These are phyloP conservation scores for Volucella bombylans DNA, from an alignment of 2,888 invertebrate species.

Conservation along the genomic window DNA sequence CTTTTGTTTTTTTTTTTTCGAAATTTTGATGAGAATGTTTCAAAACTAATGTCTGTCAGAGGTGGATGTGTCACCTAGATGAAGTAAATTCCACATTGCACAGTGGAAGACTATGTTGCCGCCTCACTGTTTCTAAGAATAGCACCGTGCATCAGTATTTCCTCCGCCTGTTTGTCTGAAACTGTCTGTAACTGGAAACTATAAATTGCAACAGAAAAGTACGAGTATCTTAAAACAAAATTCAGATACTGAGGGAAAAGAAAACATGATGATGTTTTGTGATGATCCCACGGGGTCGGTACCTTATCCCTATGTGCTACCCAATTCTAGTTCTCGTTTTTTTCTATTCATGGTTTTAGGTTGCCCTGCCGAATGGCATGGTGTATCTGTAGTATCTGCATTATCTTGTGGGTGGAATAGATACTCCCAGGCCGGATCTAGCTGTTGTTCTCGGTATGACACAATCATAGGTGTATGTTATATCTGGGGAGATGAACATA, in stretches of 20 bases:
- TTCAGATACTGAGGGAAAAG: slow-evolving; percentile 8
- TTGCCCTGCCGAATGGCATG: slow-evolving; percentile 11
- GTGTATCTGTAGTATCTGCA: neutral
- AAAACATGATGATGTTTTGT: slow-evolving; percentile 39
- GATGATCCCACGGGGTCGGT: slow-evolving; percentile 65
- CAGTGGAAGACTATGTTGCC: slow-evolving; percentile 1
- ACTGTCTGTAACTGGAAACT: slow-evolving; percentile 44
- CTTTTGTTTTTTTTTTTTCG: neutral
- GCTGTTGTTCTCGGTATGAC: slow-evolving; percentile 6
- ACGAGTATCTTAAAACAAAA: slow-evolving; percentile 34
- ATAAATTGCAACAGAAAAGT: slow-evolving; percentile 53
- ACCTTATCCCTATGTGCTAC: slow-evolving; percentile 31
- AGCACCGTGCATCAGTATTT: slow-evolving; percentile 14
- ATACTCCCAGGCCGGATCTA: slow-evolving; percentile 24
- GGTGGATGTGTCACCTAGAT: slow-evolving; percentile 64
- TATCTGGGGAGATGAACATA: slow-evolving; percentile 31
- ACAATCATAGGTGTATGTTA: slow-evolving; percentile 22
- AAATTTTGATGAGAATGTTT: slow-evolving; percentile 47
- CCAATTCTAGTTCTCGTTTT: slow-evolving; percentile 34
- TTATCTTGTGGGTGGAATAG: slow-evolving; percentile 19
- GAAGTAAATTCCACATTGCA: slow-evolving; percentile 31
- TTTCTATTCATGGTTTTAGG: slow-evolving; percentile 32
- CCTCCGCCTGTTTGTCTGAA: neutral
- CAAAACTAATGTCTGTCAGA: slow-evolving; percentile 58
- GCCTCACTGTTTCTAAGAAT: slow-evolving; percentile 43